These are phyloP conservation scores for Drosophila pruinosa DNA, from an alignment of 1,140 invertebrate genomes.

Conservation along the genomic window DNA sequence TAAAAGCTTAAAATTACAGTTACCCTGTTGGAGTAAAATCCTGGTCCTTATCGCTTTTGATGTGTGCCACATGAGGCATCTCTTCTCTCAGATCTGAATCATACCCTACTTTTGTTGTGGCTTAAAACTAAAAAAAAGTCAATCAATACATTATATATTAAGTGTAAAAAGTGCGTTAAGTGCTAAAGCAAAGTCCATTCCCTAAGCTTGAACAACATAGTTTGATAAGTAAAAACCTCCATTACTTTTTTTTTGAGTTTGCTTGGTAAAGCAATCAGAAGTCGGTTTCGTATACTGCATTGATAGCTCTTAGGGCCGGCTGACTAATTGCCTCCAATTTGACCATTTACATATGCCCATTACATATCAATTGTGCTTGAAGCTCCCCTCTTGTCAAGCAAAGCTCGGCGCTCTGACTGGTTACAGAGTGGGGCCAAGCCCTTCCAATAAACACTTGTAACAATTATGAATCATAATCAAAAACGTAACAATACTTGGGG, in stretches of 20 bases:
- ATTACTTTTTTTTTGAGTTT: background rate
- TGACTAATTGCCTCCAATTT: slow-evolving; percentile 67
- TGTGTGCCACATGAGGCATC: background rate
- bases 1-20: slow-evolving; percentile 60
- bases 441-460: slow-evolving; percentile 76
- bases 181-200: too few relatives aligned
- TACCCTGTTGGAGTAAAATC: slow-evolving; percentile 20
- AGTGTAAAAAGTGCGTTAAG: too few relatives aligned
- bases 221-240: too few relatives aligned
- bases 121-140: background rate
- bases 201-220: too few relatives aligned
- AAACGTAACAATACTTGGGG: slow-evolving; percentile 61
- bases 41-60: background rate
- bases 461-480: slow-evolving; percentile 80
- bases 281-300: background rate
- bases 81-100: background rate
- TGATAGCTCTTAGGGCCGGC: slow-evolving; percentile 40
- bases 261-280: background rate
- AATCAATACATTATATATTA: too few relatives aligned
- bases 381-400: background rate
- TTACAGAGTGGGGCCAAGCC: slow-evolving; percentile 56
- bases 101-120: background rate
- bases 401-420: background rate
- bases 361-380: slow-evolving; percentile 63
- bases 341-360: slow-evolving; percentile 59